These are phyloP conservation scores for Agapornis roseicollis DNA, from an alignment of 2,113 vertebrate genomes.

Conservation along the genomic window DNA sequence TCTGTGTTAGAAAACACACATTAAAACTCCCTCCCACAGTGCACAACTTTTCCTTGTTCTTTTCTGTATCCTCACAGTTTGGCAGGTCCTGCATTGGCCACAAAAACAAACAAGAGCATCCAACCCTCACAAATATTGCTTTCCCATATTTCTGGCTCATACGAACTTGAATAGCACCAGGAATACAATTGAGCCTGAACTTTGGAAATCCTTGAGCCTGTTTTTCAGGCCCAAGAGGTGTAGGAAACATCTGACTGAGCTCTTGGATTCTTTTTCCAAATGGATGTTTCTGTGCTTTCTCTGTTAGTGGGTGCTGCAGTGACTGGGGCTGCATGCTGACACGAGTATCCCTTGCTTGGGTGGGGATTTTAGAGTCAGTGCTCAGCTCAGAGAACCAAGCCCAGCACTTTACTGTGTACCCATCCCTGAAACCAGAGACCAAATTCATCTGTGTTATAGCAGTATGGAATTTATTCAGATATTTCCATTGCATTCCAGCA, in stretches of 20 bases:
- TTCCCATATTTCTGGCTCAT: slow-evolving; percentile 44
- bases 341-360: neutral
- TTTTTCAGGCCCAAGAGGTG: neutral
- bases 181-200: neutral
- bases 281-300: neutral
- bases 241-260: neutral
- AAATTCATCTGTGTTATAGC: neutral
- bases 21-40: neutral
- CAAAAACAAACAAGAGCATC: slow-evolving; percentile 3
- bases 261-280: neutral
- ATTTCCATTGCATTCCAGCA: neutral
- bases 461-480: neutral
- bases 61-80: neutral
- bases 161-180: slow-evolving; percentile 9
- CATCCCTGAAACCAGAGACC: neutral
- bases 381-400: neutral
- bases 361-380: neutral
- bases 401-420: neutral
- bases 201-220: neutral
- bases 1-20: neutral
- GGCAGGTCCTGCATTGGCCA: slow-evolving; percentile 6
- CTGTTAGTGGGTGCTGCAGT: neutral
- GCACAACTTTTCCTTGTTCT: neutral
- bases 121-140: slow-evolving; percentile 27
- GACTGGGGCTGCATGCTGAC: neutral